Evolutionary conservation across 2,797 vertebrate species (phyloP), one percentile per base, ranked within the genome.

Genomic region (Mus spretus): DNA sequence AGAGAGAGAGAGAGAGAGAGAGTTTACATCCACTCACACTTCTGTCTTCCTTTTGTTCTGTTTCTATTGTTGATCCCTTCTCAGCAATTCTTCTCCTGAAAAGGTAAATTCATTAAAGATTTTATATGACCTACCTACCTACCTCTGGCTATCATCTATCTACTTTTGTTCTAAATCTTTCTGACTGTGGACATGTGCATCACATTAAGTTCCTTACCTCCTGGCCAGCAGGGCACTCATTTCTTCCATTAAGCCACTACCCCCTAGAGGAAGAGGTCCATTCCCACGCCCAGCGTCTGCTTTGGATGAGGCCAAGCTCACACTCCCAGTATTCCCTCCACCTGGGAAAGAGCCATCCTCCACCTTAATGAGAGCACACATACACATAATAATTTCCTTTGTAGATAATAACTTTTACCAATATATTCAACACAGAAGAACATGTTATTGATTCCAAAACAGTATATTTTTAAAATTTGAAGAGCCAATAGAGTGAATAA

Each of bases 161-260:
- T n/a, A 89, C 31, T 87, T 37, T 94, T 47, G 53, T 53, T 72
- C 87, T 37, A 83, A 61, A 53, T 24, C 34, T 31, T 44, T 70
- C 89, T 44, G 13, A 53, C 93, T 94, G 37, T 53, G 9, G 65
- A 57, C 90, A 85, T 4, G 63, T 19, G 78, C 22, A 34, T 0
- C 26, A 28, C 26, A 40, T 40, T 78, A 70, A 37, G 95, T 59
- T 61, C 93, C 95, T 67, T 83, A 99, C 99, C 99, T 99, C 98
- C 99, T 99, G 98, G 99, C 99, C 98, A 99, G 98, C 97, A 99
- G 98, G 96, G 99, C 99, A 0, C 99, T 99, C 99, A 99, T 99
- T 98, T 99, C 99, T 97, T 99, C 99, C 99, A 99, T 99, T 31
- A 99, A 98, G 37, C 99, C 99, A 94, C 99, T 99, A 95, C 99